A percentile compares a stretch with the other conserved stretches of the same genome.
These are phyloP conservation scores for Zaprionus davidi DNA, from an alignment of 1,140 invertebrate genomes.

Conservation along the genomic window DNA sequence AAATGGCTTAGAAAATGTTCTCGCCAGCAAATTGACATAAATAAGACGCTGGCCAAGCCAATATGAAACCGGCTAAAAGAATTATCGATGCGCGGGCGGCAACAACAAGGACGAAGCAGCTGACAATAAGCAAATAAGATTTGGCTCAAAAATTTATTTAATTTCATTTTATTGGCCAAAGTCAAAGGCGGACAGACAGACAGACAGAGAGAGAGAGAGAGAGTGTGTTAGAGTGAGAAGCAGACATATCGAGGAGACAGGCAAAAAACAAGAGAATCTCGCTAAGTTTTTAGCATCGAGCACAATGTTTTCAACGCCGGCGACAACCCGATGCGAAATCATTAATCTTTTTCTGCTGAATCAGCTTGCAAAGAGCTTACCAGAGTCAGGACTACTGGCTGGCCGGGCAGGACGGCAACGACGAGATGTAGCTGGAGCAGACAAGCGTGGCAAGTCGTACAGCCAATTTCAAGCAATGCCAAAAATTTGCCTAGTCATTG, in stretches of 20 bases:
- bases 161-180: slow-evolving; percentile 75
- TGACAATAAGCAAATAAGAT: slow-evolving; percentile 81
- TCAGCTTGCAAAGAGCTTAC: slow-evolving; percentile 63
- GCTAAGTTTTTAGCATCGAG: slow-evolving; percentile 19
- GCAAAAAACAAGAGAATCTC: slow-evolving; percentile 14
- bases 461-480: slow-evolving; percentile 59
- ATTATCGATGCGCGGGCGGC: slow-evolving; percentile 45
- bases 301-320: slow-evolving; percentile 54
- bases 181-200: slow-evolving; percentile 54
- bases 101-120: slow-evolving; percentile 46
- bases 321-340: slow-evolving; percentile 61
- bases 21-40: slow-evolving; percentile 73
- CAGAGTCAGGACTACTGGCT: slow-evolving; percentile 16
- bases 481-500: slow-evolving; percentile 64
- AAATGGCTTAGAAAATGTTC: slow-evolving; percentile 81
- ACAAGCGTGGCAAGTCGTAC: slow-evolving; percentile 43
- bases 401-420: slow-evolving; percentile 19
- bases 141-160: slow-evolving; percentile 81
- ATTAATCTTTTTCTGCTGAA: slow-evolving; percentile 81
- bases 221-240: background rate
- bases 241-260: background rate
- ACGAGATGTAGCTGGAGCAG: background rate
- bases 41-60: slow-evolving; percentile 54
- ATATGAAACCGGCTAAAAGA: slow-evolving; percentile 57
- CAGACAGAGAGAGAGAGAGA: slow-evolving; percentile 1